Conservation (phyloP, 2,797 vertebrate species). For the Typhlichthys eigenmanni region DNA sequence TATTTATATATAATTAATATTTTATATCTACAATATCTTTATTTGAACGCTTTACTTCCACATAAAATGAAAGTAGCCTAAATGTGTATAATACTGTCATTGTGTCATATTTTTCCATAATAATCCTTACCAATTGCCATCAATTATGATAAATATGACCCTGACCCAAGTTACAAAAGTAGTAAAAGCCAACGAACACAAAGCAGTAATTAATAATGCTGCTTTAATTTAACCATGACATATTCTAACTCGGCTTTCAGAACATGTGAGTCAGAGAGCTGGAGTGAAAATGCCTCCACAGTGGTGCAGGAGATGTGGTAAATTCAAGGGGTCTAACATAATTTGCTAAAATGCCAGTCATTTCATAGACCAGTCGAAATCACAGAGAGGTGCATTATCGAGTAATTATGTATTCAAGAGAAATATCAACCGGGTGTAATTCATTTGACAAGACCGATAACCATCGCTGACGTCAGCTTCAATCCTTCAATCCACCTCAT, state of each 20-base stretch:
- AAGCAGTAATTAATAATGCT: constrained; percentile 42
- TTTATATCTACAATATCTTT: too few relatives aligned
- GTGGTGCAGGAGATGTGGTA: constrained; percentile 39
- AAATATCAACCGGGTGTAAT: constrained; percentile 32
- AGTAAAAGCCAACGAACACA: constrained; percentile 31
- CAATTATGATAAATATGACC: constrained; percentile 21
- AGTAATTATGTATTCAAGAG: constrained; percentile 40
- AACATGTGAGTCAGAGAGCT: constrained; percentile 49
- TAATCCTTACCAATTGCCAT: constrained; percentile 2
- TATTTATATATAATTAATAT: too few relatives aligned
- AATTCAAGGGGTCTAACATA: constrained; percentile 26
- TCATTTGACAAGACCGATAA: constrained; percentile 48
- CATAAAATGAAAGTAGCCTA: too few relatives aligned
- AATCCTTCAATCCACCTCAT: constrained; percentile 37
- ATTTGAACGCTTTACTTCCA: too few relatives aligned
- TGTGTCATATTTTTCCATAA: too few relatives aligned
- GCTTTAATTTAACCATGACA: constrained; percentile 46
- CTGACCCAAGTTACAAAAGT: constrained; percentile 24
- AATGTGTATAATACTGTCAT: too few relatives aligned
- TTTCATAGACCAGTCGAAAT: constrained; percentile 33
- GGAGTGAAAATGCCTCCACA: constrained; percentile 40
- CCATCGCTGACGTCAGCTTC: constrained; percentile 42
- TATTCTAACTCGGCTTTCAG: constrained; percentile 44
- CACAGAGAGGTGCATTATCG: constrained; percentile 39
- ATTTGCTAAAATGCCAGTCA: constrained; percentile 51